These are phyloP conservation scores for Lasioglossum villosulum DNA, from an alignment of 2,888 invertebrate genomes.

Conservation along the genomic window DNA sequence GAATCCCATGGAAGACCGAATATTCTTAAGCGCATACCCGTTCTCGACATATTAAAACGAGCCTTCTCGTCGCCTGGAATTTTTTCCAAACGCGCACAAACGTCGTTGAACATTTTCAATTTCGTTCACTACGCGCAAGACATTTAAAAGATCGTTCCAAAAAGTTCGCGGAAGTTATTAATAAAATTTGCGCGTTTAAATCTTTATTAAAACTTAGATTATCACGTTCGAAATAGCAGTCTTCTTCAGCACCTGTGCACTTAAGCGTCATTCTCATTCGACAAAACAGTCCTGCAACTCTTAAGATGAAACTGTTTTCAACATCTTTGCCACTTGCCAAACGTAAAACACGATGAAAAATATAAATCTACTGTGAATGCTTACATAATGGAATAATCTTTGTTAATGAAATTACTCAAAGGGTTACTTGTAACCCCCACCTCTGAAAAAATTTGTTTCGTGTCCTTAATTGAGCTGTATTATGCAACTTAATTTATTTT, in stretches of 20 bases:
- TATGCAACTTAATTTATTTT: no score
- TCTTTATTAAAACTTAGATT: no score
- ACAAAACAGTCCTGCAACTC: neutral
- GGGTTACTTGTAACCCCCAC: no score
- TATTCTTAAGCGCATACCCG: neutral
- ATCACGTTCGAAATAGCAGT: neutral
- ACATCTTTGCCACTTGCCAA: no score
- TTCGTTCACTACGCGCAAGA: neutral
- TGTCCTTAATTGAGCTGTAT: no score
- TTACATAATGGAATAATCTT: no score
- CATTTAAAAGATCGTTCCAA: neutral
- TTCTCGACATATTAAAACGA: slow-evolving; percentile 14
- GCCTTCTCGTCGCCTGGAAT: neutral
- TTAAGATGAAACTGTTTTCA: neutral
- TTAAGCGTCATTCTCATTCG: neutral
- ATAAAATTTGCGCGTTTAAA: neutral
- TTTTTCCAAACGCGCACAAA: slow-evolving; percentile 1
- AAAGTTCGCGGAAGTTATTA: neutral
- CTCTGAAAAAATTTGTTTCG: no score
- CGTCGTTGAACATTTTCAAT: neutral
- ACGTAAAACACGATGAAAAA: no score
- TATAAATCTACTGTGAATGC: no score
- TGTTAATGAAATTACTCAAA: no score
- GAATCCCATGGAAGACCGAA: slow-evolving; percentile 36
- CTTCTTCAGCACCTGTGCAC: neutral